Percentiles rank a stretch among this genome's conserved stretches.
phyloP scores from a whole-genome alignment of 1,140 invertebrate genomes.

The Adoxophyes honmai region DNA sequence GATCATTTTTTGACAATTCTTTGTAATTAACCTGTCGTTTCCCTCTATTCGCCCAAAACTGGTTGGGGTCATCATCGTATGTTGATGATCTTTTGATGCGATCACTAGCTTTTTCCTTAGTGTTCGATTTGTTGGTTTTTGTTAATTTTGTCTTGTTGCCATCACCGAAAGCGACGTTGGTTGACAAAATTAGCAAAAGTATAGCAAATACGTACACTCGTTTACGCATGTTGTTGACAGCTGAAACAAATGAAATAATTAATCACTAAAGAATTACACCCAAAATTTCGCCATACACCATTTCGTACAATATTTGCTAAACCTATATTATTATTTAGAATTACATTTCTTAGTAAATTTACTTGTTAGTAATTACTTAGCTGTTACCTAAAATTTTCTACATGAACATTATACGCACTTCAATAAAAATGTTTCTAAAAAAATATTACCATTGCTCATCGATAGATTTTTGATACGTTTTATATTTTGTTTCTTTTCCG shows the following conservation, averaged over 20 bases:
- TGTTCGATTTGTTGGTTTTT: slow-evolving; percentile 32
- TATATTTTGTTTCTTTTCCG: too few species aligned
- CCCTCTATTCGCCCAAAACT: slow-evolving; percentile 33
- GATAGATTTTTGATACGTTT: too few species aligned
- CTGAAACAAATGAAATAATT: slow-evolving; percentile 35
- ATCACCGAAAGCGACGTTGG: slow-evolving; percentile 38
- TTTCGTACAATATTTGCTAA: too few species aligned
- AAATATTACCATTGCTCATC: too few species aligned
- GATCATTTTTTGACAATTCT: slow-evolving; percentile 2
- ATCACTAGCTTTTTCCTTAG: slow-evolving; percentile 32
- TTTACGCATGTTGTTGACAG: slow-evolving; percentile 42
- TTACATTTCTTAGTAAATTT: too few species aligned
- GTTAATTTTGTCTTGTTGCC: slow-evolving; percentile 42
- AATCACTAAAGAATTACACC: too few species aligned
- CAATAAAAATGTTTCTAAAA: too few species aligned
- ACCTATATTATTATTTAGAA: too few species aligned
- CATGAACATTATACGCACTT: too few species aligned
- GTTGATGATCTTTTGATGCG: slow-evolving; percentile 43
- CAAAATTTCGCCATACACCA: too few species aligned
- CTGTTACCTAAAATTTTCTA: too few species aligned
- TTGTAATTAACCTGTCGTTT: slow-evolving; percentile 23
- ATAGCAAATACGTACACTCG: slow-evolving; percentile 33
- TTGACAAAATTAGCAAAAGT: slow-evolving; percentile 39
- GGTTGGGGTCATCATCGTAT: slow-evolving; percentile 25
- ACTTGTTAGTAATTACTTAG: too few species aligned